Percentiles rank a stretch among this genome's conserved stretches.
Evolutionary conservation across 2,113 vertebrate species (phyloP).

Genomic region (Polyodon spathula): DNA sequence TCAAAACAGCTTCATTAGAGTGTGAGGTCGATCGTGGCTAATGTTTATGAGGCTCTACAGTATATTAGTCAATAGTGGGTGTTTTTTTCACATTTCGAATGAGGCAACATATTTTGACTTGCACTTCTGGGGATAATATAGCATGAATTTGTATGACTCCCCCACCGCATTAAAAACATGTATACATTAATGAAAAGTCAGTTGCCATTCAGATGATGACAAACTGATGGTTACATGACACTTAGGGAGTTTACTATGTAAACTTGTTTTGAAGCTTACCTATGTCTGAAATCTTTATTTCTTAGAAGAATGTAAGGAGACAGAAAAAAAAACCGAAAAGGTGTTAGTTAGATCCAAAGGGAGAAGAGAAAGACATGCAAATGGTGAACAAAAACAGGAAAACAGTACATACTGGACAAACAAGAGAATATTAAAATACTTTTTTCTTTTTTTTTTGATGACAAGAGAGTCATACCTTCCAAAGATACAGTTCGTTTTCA

Average conservation of each 20-base stretch:
- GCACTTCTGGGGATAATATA: slow-evolving; percentile 35
- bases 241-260: slow-evolving; percentile 11
- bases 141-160: slow-evolving; percentile 9
- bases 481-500: too few species aligned
- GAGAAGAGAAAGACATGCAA: slow-evolving; percentile 18
- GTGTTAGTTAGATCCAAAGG: slow-evolving; percentile 21
- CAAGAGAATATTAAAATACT: too few species aligned
- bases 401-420: too few species aligned
- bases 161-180: neutral
- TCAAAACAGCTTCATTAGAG: slow-evolving; percentile 31
- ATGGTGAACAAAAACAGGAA: slow-evolving; percentile 15
- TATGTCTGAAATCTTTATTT: slow-evolving; percentile 99
- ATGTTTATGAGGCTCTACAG: slow-evolving; percentile 31
- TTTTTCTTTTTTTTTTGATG: too few species aligned
- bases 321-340: slow-evolving; percentile 42
- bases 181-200: neutral
- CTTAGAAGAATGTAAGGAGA: slow-evolving; percentile 69
- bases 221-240: slow-evolving; percentile 8
- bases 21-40: slow-evolving; percentile 9
- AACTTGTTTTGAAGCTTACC: slow-evolving; percentile 63
- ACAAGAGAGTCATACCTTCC: too few species aligned
- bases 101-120: slow-evolving; percentile 1
- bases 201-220: neutral
- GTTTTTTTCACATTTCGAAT: slow-evolving; percentile 19
- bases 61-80: slow-evolving; percentile 33